Evolutionary conservation across 2,113 vertebrate species (phyloP).

Genomic region (Eretmochelys imbricata): DNA sequence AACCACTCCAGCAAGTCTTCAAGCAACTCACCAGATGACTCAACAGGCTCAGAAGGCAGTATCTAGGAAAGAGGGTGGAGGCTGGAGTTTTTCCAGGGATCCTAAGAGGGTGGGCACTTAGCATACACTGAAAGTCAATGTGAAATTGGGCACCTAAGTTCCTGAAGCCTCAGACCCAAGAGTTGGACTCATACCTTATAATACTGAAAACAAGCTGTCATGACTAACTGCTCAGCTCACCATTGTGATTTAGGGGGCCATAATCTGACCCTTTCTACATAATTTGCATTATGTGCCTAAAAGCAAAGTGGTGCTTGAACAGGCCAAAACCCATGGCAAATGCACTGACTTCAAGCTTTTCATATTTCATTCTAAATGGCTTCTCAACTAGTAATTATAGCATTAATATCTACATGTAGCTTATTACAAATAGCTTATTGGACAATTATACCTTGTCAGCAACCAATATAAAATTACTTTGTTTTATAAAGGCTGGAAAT

Average conservation of each 20-base stretch:
- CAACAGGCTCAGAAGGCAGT: background rate
- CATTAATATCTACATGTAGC: constrained; percentile 19
- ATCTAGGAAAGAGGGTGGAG: accelerated
- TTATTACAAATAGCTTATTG: constrained; percentile 29
- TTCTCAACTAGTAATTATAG: constrained; percentile 14
- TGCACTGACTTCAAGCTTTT: background rate
- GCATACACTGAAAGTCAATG: background rate
- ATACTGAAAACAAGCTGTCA: background rate
- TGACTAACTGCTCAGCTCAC: background rate
- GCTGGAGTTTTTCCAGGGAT: background rate
- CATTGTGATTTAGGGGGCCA: background rate
- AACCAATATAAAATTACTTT: constrained; percentile 36
- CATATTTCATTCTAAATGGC: background rate
- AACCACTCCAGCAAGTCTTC: accelerated
- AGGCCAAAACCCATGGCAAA: background rate
- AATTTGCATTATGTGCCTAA: background rate
- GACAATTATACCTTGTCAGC: constrained; percentile 45
- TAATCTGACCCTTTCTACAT: background rate
- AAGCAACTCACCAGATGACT: background rate
- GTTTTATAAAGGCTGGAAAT: constrained; percentile 7
- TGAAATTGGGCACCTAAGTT: background rate
- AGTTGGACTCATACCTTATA: background rate
- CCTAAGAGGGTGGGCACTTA: background rate
- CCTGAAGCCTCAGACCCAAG: background rate
- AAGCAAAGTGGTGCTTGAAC: background rate